Base-by-base conservation (phyloP, 1,140 invertebrate genomes). In the Scaptomyza hsui region DNA sequence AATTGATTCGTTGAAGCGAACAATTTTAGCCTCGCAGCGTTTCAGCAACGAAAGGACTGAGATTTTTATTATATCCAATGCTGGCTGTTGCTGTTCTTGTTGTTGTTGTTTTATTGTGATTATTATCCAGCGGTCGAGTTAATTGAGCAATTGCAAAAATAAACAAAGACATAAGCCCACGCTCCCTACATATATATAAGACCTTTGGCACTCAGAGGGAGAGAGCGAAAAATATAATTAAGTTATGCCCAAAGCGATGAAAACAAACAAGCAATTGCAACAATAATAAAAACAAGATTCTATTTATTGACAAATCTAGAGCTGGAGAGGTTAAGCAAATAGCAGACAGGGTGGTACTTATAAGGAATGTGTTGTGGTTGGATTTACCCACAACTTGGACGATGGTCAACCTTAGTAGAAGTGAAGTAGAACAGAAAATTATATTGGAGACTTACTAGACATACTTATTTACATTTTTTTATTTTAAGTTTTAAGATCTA, bases 101-200 rank as follows among this genome's bases (percentile, higher is more conserved):
- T 49, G 13, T 18, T 60, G 26, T 60, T 60, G 32, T 49, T 29
- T 19, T 55, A 51, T 65, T 71, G 49, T 72, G 51, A 67, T 75
- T 75, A 75, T 72, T 75, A 75, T 75, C 49, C 69, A 44, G 72
- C 62, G 72, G 72, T 75, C 56, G 62, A 72, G 69, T 75, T 75
- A 75, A 75, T 75, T 75, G 69, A 75, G 72, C 72, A 75, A 75
- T 75, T 75, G 72, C 72, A 61, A 75, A 61, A 75, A 60, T 75
- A 53, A 75, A 75, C 72, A 75, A 72, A 52, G 64, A 72, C 72
- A 60, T 60, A 39, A 35, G 15, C 19, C 13, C 26, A 29, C 26
- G 26, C 26, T n/a, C 44, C 13, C 15, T 35, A n/a, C 26, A 13
- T 42, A 21, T 21, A 9, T 18, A 41, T 26, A 32, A 15, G 19